Conservation (phyloP, 2,888 invertebrate species). For the Erebia ligea region DNA sequence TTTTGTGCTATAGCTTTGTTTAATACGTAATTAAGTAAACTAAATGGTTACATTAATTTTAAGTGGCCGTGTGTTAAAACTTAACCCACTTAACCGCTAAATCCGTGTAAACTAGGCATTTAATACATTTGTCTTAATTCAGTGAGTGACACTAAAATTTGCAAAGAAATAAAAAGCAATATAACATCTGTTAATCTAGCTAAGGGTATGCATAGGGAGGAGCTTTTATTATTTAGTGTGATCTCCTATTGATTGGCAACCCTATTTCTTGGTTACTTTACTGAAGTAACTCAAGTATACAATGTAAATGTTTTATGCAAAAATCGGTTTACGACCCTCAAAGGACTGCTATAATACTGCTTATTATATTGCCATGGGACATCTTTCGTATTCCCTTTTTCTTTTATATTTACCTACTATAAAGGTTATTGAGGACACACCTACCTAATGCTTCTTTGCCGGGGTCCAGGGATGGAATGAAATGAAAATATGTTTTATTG, state of each 20-base stretch:
- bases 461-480: no score
- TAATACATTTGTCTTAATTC: no score
- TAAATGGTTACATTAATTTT: no score
- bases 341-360: constrained; percentile 10
- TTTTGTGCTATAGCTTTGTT: no score
- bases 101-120: no score
- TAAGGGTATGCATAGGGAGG: background rate
- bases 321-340: constrained; percentile 19
- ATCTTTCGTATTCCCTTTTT: background rate
- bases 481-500: no score
- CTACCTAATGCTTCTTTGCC: background rate
- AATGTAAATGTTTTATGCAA: constrained; percentile 26
- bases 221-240: background rate
- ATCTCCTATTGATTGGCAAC: background rate
- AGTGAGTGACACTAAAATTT: no score
- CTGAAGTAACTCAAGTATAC: background rate
- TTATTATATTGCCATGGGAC: constrained; percentile 5
- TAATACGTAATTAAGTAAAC: no score
- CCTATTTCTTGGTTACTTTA: constrained; percentile 12
- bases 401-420: constrained; percentile 1
- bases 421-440: background rate
- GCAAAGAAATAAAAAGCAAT: no score
- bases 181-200: no score
- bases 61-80: no score
- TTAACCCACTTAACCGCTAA: no score